Evolutionary conservation across 1,140 invertebrate species (phyloP).

Genomic region (Euwallacea similis): DNA sequence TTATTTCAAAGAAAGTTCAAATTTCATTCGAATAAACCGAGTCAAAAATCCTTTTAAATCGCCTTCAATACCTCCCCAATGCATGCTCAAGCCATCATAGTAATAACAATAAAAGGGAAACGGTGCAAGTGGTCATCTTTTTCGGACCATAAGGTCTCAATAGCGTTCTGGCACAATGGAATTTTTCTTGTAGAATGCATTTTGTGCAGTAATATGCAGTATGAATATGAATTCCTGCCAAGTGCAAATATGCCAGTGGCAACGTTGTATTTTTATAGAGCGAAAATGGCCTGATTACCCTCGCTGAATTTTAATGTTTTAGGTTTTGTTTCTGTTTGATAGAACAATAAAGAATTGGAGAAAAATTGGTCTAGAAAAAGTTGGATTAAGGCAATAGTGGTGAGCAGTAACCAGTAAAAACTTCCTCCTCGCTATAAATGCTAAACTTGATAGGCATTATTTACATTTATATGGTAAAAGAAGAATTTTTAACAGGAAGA

Average conservation of each 20-base stretch:
- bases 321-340: too few species aligned
- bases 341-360: too few species aligned
- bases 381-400: too few species aligned
- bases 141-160: conserved; percentile 1
- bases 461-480: too few species aligned
- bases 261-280: neutral
- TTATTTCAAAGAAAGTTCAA: too few species aligned
- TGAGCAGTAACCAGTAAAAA: too few species aligned
- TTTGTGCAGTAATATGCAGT: neutral
- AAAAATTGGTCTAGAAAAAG: too few species aligned
- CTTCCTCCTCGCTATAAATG: too few species aligned
- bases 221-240: conserved; percentile 7
- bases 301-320: conserved; percentile 3
- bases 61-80: neutral
- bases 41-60: too few species aligned
- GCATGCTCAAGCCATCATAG: neutral
- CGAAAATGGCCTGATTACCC: neutral
- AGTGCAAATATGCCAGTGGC: conserved; percentile 2
- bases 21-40: too few species aligned
- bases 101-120: neutral
- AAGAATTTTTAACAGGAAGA: too few species aligned
- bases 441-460: too few species aligned
- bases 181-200: conserved; percentile 8
- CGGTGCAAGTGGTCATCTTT: neutral
- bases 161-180: neutral